Base-by-base conservation (phyloP, 2,888 invertebrate genomes). In the Mythimna pallens region DNA sequence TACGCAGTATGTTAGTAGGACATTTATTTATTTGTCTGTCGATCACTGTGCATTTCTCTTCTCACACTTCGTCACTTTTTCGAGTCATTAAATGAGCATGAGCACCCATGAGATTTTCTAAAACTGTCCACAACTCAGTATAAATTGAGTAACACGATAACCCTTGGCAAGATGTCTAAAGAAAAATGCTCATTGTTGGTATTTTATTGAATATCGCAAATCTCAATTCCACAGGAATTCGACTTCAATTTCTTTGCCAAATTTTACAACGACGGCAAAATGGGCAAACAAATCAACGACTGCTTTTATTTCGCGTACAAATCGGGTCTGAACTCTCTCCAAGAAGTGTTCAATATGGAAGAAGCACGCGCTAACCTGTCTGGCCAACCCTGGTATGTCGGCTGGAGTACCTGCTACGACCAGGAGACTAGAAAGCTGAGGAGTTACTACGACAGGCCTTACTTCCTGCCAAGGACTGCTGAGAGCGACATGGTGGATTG, bases 221-320 rank as follows among this genome's bases (percentile, higher is more conserved):
- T 58, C 34, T 70, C 22, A 36, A 25, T 34, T 73, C 78, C 80
- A 73, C 87, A 97, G 97, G 94, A 96, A 67, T 99, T 99, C 93
- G 97, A 98, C 82, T 99, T 98, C 89, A 94, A 97, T 78, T 99
- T 98, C 93, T 98, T 99, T 93, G 98, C 98, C 82, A 94, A 97
- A 8, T 96, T 98, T 70, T 99, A 99, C 93, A 94, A 96, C 47
- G 96, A 96, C 66, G 94, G 94, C 0, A 96, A 96, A 83, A 93
- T 96, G 86, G 97, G 97, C 5, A 93, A 93, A 9, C 96, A 95
- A 82, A 95, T 96, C 70, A 94, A 96, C 69, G 97, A 98, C 82
- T 99, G 99, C 86, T 99, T 99, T 92, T 99, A 99, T 94, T 98
- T 99, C 91, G 98, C 99, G 0, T 99, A 99, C 93, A 97, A 98